Conservation (phyloP, 2,797 vertebrate species). For the Pampus argenteus region DNA sequence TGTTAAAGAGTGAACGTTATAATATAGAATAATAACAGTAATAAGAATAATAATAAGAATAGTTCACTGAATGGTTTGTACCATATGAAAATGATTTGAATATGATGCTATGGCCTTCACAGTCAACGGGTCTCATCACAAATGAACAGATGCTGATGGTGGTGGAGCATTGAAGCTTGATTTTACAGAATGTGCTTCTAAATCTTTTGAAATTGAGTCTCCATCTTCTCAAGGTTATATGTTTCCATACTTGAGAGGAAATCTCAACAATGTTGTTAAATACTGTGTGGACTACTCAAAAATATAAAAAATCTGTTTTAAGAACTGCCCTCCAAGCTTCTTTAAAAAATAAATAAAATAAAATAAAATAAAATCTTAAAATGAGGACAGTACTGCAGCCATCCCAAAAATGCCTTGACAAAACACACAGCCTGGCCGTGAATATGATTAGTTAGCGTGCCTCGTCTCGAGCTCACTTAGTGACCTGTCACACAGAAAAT, state of each 20-base stretch:
- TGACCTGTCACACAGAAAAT: conserved; percentile 30
- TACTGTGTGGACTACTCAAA: background rate
- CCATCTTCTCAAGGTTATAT: background rate
- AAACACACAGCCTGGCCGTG: conserved; percentile 5
- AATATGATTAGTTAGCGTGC: conserved; percentile 46
- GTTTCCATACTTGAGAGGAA: background rate
- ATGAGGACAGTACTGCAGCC: background rate
- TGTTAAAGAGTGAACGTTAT: no score
- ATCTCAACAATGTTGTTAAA: background rate
- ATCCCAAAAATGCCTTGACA: conserved; percentile 5
- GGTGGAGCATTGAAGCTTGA: no score
- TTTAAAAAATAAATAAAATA: background rate
- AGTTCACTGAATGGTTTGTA: no score
- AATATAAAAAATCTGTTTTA: conserved; percentile 1
- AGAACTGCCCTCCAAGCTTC: conserved; percentile 11
- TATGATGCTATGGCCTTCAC: no score
- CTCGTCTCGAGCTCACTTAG: conserved; percentile 9
- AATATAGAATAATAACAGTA: no score
- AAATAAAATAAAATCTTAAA: no score
- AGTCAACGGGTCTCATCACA: no score
- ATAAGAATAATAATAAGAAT: no score
- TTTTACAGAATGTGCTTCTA: background rate
- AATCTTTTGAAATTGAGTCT: background rate
- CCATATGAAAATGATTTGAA: no score
- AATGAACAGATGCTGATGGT: no score